Evolutionary conservation across 2,888 invertebrate genomes (phyloP), one percentile per base, ranked within the genome.

Genomic region (Aphrophora alni): DNA sequence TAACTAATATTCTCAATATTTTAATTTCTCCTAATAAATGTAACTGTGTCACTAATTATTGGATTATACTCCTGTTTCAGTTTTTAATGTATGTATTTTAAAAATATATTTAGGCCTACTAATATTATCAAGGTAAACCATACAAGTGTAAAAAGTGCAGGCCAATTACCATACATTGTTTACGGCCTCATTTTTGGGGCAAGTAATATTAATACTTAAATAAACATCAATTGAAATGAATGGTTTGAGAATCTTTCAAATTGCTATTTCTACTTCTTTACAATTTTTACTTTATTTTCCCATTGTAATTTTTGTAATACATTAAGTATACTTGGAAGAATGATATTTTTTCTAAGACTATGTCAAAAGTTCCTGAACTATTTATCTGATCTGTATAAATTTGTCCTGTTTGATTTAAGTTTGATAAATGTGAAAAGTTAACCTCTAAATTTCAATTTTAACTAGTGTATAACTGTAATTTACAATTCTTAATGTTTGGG

Each of bases 331-430:
- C 59, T 59, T 59, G 59, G 21, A 59, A 59, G 21, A 59, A 21
- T 21, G 21, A 59, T 59, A 59, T 59, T 59, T 59, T 59, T 59
- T 59, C 12, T 59, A 59, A 59, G 21, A 10, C n/a, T 59, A 3
- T 59, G 59, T 59, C 59, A 59, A 59, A n/a, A 59, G 59, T 59
- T 59, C 59, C 59, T 59, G 59, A 59, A 59, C 59, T 59, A 4
- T 44, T 14, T 21, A n/a, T 21, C 59, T 44, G 44, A 14, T 21
- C 59, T 59, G 21, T 59, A 59, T 21, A 59, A 44, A 59, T 4
- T 21, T 59, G 59, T 44, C 44, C 33, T 44, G 44, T 44, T 44
- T 44, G 8, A 2, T 44, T 44, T 4, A 44, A 14, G 44, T 44
- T 44, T 44, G 44, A 14, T 33, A 33, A 33, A 33, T 44, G 44